A percentile compares a stretch with the other conserved stretches of the same genome.
phyloP scores from a whole-genome alignment of 2,113 vertebrate genomes.

The Colaptes auratus region DNA sequence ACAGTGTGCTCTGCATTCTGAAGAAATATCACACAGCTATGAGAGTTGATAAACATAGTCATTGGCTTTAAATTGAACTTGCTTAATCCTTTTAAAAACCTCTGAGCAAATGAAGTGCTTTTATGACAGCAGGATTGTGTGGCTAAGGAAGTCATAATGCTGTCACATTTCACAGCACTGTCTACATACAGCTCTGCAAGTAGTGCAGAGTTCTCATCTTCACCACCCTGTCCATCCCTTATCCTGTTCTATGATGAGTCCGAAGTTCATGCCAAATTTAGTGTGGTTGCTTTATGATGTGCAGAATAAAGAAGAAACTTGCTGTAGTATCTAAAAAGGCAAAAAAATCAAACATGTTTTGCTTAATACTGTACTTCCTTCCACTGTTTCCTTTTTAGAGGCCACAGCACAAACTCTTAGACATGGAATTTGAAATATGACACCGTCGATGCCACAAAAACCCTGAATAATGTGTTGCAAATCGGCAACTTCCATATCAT shows the following conservation, averaged over 20 bases:
- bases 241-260: not conserved
- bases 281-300: not conserved
- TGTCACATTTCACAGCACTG: not conserved
- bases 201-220: not conserved
- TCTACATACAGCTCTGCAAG: not conserved
- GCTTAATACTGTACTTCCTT: not conserved
- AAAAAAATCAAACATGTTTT: not conserved
- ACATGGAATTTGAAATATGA: conserved; percentile 57
- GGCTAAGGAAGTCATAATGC: not conserved
- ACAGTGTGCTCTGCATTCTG: not conserved
- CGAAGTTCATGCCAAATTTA: not conserved
- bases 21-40: not conserved
- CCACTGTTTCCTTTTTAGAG: not conserved
- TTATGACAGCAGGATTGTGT: not conserved
- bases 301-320: not conserved
- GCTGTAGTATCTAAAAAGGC: not conserved
- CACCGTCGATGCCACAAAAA: conserved; percentile 53
- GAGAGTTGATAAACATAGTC: not conserved
- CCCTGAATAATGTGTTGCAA: conserved; percentile 67
- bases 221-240: not conserved
- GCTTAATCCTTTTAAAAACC: not conserved
- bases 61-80: not conserved
- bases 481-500: conserved; percentile 72
- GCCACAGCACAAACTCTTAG: not conserved
- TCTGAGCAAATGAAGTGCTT: not conserved